A percentile compares a stretch with the other conserved stretches of the same genome.
These are phyloP conservation scores for Tiphia femorata DNA, from an alignment of 2,888 invertebrate genomes.

Conservation along the genomic window DNA sequence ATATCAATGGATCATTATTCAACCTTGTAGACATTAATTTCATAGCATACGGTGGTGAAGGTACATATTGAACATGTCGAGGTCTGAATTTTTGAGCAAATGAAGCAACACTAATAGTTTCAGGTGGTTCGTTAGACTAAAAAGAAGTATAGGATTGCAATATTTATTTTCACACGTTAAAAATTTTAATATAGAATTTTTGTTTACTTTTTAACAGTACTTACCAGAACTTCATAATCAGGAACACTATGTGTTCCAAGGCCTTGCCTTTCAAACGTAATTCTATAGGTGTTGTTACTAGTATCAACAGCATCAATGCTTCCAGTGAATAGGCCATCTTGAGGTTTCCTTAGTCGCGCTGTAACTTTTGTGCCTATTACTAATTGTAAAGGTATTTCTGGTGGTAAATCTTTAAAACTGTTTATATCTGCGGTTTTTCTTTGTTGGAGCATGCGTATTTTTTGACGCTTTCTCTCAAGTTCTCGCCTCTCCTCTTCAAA, in stretches of 20 bases:
- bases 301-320: conserved; percentile 96
- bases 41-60: conserved; percentile 63
- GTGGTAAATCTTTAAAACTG: conserved; percentile 87
- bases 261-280: conserved; percentile 93
- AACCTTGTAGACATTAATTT: conserved; percentile 63
- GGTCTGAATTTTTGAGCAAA: conserved; percentile 86
- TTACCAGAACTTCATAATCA: conserved; percentile 91
- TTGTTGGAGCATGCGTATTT: conserved; percentile 93
- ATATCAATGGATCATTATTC: conserved; percentile 81
- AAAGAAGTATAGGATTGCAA: too few relatives aligned
- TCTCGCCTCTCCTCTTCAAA: conserved; percentile 95
- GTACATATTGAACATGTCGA: conserved; percentile 73
- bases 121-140: conserved; percentile 88
- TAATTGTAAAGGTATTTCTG: conserved; percentile 93
- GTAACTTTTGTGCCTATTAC: conserved; percentile 96
- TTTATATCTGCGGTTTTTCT: conserved; percentile 86
- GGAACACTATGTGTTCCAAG: conserved; percentile 96
- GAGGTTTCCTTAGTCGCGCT: conserved; percentile 89
- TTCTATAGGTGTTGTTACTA: conserved; percentile 92
- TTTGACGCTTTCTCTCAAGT: conserved; percentile 89
- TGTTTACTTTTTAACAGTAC: conserved; percentile 20
- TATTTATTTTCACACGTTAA: conserved; percentile 1
- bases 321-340: conserved; percentile 95
- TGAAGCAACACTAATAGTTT: conserved; percentile 88
- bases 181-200: not conserved